Base-by-base conservation (phyloP, 1,140 invertebrate species). In the Sweltsa coloradensis region DNA sequence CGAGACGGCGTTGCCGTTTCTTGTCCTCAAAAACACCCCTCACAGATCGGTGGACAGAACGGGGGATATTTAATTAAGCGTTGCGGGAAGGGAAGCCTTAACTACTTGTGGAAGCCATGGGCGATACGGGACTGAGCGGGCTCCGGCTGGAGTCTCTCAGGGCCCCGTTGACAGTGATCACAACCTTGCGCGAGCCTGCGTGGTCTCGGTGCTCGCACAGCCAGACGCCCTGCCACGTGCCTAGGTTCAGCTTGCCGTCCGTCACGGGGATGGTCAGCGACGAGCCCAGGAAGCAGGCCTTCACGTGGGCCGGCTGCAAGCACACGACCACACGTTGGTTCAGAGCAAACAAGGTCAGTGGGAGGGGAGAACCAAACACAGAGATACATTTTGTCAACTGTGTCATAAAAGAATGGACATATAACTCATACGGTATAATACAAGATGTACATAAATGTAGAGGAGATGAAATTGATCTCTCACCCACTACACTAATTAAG, bases 171-270 rank as follows among this genome's bases (percentile, higher is more conserved):
- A 95, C 68, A 47, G 89, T 94, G 56, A 93, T 82, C 52, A 93
- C 82, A 59, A 93, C 68, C 71, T 93, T 94, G 50, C 91, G 76
- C 59, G 87, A 91, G 51, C 91, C 91, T 56, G 89, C 93, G 61
- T 88, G 83, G 70, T 97, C 90, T 57, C 93, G 78, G 69, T 97
- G 93, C 71, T 97, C 93, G 73, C 92, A 96, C 49, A 97, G 73
- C 93, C 93, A 97, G 51, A 97, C 83, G 45, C 93, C 93, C 72
- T 97, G 93, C 92, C 92, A 97, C 54, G 89, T 93, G 45, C 93
- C 93, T 52, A 97, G 70, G 59, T 91, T 92, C 53, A 97, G 72
- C 66, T 92, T 89, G 43, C 93, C 92, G 61, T 96, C 88, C 49
- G 90, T 92, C 60, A 97, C 92, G 53, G 93, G 92, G 59, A 97